Evolutionary conservation across 2,888 invertebrate genomes (phyloP).

Genomic region (Andrena trimmerana): DNA sequence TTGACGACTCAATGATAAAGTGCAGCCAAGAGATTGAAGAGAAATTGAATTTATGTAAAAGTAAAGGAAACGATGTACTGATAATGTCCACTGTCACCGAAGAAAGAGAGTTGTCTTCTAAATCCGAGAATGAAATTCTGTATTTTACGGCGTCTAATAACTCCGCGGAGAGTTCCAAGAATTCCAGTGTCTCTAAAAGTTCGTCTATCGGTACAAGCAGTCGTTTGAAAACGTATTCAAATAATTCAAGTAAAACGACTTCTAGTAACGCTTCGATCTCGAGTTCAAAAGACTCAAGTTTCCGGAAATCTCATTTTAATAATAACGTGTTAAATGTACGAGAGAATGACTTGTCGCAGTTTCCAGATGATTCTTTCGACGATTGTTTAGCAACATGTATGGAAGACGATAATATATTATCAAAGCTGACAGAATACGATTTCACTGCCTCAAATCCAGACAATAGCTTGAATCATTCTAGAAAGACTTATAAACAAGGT

Average conservation of each 20-base stretch:
- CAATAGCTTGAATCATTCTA: background rate
- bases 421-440: constrained; percentile 42
- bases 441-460: constrained; percentile 13
- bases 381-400: constrained; percentile 74
- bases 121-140: background rate
- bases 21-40: constrained; percentile 79
- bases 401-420: constrained; percentile 67
- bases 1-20: constrained; percentile 77
- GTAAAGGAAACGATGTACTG: constrained; percentile 3
- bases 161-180: constrained; percentile 29
- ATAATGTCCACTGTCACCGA: constrained; percentile 12
- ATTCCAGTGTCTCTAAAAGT: constrained; percentile 23
- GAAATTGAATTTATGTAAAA: constrained; percentile 64
- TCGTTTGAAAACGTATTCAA: constrained; percentile 62
- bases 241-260: constrained; percentile 30
- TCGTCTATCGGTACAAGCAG: constrained; percentile 3
- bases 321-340: constrained; percentile 39
- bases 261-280: constrained; percentile 2
- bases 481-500: constrained; percentile 23
- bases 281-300: constrained; percentile 5
- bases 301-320: constrained; percentile 14
- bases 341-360: constrained; percentile 21
- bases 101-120: constrained; percentile 17
- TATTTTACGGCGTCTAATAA: background rate
- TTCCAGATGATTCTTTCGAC: constrained; percentile 78